Evolutionary conservation across 2,797 vertebrate species (phyloP).

Genomic region (Fratercula arctica): DNA sequence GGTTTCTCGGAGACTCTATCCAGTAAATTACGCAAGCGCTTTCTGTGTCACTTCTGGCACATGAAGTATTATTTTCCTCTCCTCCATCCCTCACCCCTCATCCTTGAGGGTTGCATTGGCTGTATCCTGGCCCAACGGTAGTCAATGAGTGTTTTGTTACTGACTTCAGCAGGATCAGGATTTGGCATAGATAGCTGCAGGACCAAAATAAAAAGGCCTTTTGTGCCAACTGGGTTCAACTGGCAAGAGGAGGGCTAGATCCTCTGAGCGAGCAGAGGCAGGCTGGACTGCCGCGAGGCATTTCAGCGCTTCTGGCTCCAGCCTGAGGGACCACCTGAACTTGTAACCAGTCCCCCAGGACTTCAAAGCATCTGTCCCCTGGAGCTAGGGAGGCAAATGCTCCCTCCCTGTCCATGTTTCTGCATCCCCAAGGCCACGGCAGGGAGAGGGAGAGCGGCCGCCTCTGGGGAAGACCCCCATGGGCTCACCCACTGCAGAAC

Average conservation of each 20-base stretch:
- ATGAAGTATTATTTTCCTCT: not conserved
- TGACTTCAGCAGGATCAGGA: slow-evolving; percentile 6
- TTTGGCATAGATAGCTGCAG: slow-evolving; percentile 23
- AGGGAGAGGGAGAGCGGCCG: not conserved
- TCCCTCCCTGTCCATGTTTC: not conserved
- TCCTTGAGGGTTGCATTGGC: not conserved
- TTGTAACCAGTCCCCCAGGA: not conserved
- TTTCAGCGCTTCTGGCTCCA: not conserved
- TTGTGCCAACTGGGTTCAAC: slow-evolving; percentile 39
- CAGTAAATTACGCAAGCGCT: not conserved
- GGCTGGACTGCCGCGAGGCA: not conserved
- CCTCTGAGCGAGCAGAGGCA: not conserved
- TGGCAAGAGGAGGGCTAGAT: not conserved
- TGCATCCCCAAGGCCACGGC: not conserved
- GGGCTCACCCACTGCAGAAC: not conserved
- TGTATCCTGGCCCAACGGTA: not conserved
- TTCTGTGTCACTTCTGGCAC: not conserved
- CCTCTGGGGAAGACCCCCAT: not conserved
- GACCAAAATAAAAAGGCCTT: slow-evolving; percentile 49
- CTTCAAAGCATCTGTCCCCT: not conserved
- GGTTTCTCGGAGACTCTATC: not conserved
- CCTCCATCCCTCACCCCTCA: slow-evolving; percentile 8
- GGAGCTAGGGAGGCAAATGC: not conserved
- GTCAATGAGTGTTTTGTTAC: slow-evolving; percentile 28
- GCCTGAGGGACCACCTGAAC: not conserved